A percentile compares a stretch with the other conserved stretches of the same genome.
Evolutionary conservation across 2,113 vertebrate species (phyloP).

Genomic region (Myotis lucifugus): DNA sequence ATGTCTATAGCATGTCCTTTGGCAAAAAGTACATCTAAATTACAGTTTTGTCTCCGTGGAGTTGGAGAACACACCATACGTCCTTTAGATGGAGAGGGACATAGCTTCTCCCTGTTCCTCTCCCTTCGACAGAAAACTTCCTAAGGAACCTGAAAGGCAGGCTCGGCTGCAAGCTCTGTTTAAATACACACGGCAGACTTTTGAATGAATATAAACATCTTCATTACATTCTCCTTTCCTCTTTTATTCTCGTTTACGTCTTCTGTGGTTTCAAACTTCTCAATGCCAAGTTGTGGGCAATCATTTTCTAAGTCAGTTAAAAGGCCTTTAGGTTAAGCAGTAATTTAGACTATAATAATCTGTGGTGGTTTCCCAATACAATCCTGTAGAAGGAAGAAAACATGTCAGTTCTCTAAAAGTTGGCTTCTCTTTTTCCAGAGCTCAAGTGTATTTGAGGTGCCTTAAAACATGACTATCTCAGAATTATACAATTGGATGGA

Average conservation of each 20-base stretch:
- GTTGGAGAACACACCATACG: neutral
- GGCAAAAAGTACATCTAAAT: slow-evolving; percentile 28
- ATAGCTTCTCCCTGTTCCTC: neutral
- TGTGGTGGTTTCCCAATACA: slow-evolving; percentile 19
- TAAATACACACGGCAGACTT: neutral
- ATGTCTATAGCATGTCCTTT: neutral
- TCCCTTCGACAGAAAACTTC: neutral
- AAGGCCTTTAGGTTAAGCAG: slow-evolving; percentile 40
- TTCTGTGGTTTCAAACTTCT: slow-evolving; percentile 16
- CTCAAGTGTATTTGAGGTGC: neutral
- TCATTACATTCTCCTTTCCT: slow-evolving; percentile 19
- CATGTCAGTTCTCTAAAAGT: slow-evolving; percentile 35
- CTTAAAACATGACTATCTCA: neutral
- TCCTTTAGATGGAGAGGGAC: neutral
- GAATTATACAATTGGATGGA: neutral
- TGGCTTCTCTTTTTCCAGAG: slow-evolving; percentile 36
- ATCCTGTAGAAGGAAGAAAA: neutral
- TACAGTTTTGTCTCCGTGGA: neutral
- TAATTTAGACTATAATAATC: neutral
- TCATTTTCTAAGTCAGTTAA: slow-evolving; percentile 64
- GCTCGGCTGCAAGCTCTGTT: neutral
- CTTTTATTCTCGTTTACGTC: neutral
- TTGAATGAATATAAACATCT: slow-evolving; percentile 34
- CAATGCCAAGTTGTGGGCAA: slow-evolving; percentile 29
- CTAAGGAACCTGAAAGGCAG: neutral